phyloP scores from a whole-genome alignment of 2,797 vertebrate genomes.

The Malurus leucopterus region DNA sequence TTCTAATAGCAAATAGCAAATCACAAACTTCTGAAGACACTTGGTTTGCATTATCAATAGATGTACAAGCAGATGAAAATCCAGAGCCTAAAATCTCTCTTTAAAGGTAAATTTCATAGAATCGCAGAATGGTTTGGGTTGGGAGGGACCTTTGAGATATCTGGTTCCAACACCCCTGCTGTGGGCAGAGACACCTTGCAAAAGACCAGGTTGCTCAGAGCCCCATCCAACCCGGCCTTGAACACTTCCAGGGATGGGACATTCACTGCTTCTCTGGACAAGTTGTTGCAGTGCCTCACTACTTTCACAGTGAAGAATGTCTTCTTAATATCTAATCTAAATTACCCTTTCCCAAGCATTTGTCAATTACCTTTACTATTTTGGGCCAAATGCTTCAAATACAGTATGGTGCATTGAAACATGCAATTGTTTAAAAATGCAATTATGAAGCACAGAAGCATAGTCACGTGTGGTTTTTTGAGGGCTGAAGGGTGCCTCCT shows the following conservation, averaged over 20 bases:
- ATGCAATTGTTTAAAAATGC: neutral
- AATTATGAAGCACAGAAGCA: neutral
- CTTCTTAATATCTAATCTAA: neutral
- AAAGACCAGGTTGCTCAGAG: neutral
- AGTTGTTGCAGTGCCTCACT: neutral
- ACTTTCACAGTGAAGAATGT: neutral
- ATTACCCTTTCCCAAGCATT: neutral
- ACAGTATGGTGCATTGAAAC: neutral
- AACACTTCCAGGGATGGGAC: neutral
- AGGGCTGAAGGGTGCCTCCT: neutral
- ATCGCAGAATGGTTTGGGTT: neutral
- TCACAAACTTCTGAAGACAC: neutral
- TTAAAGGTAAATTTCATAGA: neutral
- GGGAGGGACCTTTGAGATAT: neutral
- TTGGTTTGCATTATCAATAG: neutral
- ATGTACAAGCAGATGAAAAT: neutral
- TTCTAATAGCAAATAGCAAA: conserved; percentile 1
- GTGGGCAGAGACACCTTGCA: neutral
- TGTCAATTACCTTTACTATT: neutral
- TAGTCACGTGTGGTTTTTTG: neutral
- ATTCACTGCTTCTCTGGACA: neutral
- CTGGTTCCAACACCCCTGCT: neutral
- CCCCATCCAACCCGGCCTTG: neutral
- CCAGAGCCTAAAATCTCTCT: neutral
- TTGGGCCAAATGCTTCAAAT: neutral